These are phyloP conservation scores for Indicator maculatus DNA, from an alignment of 2,113 vertebrate genomes.

Conservation along the genomic window DNA sequence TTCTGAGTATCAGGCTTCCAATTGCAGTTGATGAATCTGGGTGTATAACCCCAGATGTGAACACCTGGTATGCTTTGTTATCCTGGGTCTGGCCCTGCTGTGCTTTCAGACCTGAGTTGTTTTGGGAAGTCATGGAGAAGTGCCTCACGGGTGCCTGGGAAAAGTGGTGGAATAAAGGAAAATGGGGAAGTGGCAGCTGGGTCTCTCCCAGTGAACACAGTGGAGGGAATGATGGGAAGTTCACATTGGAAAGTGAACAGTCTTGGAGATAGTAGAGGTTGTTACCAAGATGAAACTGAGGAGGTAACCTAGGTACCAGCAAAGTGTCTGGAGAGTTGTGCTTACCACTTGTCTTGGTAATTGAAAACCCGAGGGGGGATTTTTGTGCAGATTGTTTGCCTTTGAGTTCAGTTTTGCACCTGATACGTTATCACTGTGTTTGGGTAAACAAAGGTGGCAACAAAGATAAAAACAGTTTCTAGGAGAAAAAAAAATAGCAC, in stretches of 20 bases:
- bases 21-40: background rate
- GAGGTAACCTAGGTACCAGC: accelerated
- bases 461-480: background rate
- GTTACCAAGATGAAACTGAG: background rate
- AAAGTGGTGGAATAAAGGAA: background rate
- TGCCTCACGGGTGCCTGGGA: accelerated
- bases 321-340: background rate
- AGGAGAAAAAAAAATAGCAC: too few species aligned
- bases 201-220: accelerated
- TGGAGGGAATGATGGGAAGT: background rate
- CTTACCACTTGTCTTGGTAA: background rate
- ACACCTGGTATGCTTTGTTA: background rate
- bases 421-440: background rate
- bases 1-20: background rate
- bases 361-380: background rate
- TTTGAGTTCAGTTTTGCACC: background rate
- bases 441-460: background rate
- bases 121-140: background rate
- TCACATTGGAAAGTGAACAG: background rate
- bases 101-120: background rate
- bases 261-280: background rate
- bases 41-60: background rate
- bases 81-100: background rate
- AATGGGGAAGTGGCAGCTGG: too few species aligned
- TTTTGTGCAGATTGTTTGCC: background rate